A percentile compares a stretch with the other conserved stretches of the same genome.
phyloP scores from a whole-genome alignment of 1,140 invertebrate species.

The Campodea augens region DNA sequence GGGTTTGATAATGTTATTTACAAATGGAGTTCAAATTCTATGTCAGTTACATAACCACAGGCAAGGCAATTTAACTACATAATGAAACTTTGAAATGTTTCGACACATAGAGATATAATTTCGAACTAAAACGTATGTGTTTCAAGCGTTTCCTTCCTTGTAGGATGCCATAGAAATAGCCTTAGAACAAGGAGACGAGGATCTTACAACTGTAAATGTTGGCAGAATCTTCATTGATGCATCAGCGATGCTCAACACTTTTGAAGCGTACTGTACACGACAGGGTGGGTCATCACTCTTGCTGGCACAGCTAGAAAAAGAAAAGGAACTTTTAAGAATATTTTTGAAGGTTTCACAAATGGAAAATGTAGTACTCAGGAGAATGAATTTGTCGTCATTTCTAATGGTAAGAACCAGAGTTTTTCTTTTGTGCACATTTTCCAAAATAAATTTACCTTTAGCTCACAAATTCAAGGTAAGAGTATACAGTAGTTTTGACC shows the following conservation, averaged over 20 bases:
- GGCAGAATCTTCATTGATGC: constrained; percentile 79
- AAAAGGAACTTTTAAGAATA: constrained; percentile 83
- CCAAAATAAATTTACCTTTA: too few relatives aligned
- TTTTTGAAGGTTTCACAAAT: constrained; percentile 90
- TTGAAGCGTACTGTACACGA: constrained; percentile 83
- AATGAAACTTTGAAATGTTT: too few relatives aligned
- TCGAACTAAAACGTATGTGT: too few relatives aligned
- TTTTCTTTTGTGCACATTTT: too few relatives aligned
- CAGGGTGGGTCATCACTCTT: constrained; percentile 70
- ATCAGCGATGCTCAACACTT: constrained; percentile 81
- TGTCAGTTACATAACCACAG: too few relatives aligned
- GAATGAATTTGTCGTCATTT: constrained; percentile 94
- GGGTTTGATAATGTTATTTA: too few relatives aligned
- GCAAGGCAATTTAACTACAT: too few relatives aligned
- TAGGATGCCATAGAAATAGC: constrained; percentile 72
- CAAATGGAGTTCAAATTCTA: too few relatives aligned
- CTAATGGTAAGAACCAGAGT: constrained; percentile 59
- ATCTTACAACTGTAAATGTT: constrained; percentile 72
- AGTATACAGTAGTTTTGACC: too few relatives aligned
- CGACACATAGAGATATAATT: too few relatives aligned
- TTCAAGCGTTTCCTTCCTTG: too few relatives aligned
- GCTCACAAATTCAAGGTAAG: too few relatives aligned
- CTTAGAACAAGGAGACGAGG: constrained; percentile 52
- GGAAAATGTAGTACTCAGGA: constrained; percentile 76
- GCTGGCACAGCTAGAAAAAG: constrained; percentile 78